A percentile compares a stretch with the other conserved stretches of the same genome.
phyloP scores from a whole-genome alignment of 2,797 vertebrate species.

The Sebastes reedi region DNA sequence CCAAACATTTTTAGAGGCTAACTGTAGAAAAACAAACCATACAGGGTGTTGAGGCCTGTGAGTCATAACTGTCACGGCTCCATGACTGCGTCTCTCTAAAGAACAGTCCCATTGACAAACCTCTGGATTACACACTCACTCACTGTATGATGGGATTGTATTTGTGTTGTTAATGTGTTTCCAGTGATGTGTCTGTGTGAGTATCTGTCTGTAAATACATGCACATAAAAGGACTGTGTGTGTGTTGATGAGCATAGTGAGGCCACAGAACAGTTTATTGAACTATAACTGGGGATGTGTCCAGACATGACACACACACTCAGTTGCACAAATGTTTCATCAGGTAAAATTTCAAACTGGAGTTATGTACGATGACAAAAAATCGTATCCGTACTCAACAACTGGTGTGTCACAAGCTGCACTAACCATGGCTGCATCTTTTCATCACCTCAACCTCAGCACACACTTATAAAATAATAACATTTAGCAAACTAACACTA shows the following conservation, averaged over 20 bases:
- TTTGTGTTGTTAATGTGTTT: slow-evolving; percentile 1
- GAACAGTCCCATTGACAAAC: slow-evolving; percentile 11
- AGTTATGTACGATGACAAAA: neutral
- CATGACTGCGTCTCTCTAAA: slow-evolving; percentile 9
- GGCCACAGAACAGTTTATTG: slow-evolving; percentile 6
- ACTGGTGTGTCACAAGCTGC: neutral
- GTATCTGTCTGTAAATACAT: slow-evolving; percentile 9
- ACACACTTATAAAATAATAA: neutral
- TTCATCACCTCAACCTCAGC: neutral
- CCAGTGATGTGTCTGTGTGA: neutral
- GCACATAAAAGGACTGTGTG: neutral
- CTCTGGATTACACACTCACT: neutral
- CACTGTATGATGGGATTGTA: neutral
- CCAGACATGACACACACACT: neutral
- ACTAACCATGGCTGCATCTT: neutral
- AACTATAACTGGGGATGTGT: slow-evolving; percentile 26
- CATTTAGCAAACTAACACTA: neutral
- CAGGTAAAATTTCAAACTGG: too few relatives aligned
- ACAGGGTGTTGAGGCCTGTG: slow-evolving; percentile 12
- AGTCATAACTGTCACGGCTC: slow-evolving; percentile 15
- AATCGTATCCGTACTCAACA: neutral
- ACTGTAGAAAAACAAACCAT: slow-evolving; percentile 43
- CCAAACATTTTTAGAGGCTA: slow-evolving; percentile 31
- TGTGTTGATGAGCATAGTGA: slow-evolving; percentile 21
- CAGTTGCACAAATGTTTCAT: too few relatives aligned